Evolutionary conservation across 2,888 invertebrate species (phyloP), one percentile per base, ranked within the genome.

Genomic region (Chrysolina americana): DNA sequence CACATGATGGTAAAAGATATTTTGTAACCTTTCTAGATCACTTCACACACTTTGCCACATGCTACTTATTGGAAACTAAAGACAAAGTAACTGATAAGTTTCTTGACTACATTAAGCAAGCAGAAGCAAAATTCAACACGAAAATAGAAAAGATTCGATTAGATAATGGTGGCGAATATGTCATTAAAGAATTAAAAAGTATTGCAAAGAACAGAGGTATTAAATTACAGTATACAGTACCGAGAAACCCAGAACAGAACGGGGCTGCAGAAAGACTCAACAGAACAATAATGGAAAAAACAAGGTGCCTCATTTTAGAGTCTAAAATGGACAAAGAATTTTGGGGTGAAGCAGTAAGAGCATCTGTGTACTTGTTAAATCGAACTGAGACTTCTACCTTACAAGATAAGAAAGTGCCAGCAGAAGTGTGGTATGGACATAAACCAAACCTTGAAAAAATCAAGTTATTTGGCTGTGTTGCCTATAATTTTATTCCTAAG

Each of bases 401-500:
- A 65, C 6, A 50, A 65, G 13, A 75, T 69, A 47, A 77, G 36
- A 79, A 83, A 78, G 85, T 83, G 1, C 84, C 87, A 6, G 81
- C 78, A 75, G 86, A 86, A 76, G 15, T 79, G 9, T 86, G 86
- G 85, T 75, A 77, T 28, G 66, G 44, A 1, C 73, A 70, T 21
- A 86, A 84, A 74, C 85, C 85, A 11, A 74, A 84, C 77, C 65
- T 88, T 1, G 76, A 75, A 65, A 81, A 88, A 63, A 19, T 84
- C 11, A 72, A 78, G 78, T 73, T 83, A n/a, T 86, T 86, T 81
- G 84, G 82, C 41, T 83, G 83, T 66, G 68, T 62, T 41, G 85
- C 76, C 4, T 82, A 83, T 81, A 81, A 81, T 9, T 82, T 84
- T 65, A 74, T 84, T 28, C 83, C 83, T 5, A 85, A 86, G 73